Evolutionary conservation across 2,888 invertebrate species (phyloP), one percentile per base, ranked within the genome.

Genomic region (Rutpela maculata): DNA sequence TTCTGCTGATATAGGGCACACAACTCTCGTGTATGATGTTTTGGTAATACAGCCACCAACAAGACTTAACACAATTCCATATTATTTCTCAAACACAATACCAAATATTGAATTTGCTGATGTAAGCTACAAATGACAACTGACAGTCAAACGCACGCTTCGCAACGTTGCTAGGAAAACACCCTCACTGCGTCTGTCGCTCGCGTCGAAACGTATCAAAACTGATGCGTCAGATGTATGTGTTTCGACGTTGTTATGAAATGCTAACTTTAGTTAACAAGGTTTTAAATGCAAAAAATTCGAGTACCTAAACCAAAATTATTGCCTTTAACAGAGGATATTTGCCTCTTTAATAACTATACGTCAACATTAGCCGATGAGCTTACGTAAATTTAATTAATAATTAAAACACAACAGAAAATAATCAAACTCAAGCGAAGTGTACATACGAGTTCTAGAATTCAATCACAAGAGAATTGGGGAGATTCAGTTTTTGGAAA

Each of bases 351-450:
- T 15, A 60, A 60, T 60, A 60, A 60, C 11, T 60, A 60, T 26
- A 60, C 60, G 3, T 60, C 60, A 26, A 26, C 60, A 4, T 12
- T 68, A 56, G 68, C 68, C 17, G 22, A 10, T 10, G 56, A 55
- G 68, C 55, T 9, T 68, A 55, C 22, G 56, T 56, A 18, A 55
- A 55, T 15, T 19, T 68, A 55, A 19, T 50, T 15, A 55, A 68
- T 15, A 15, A 68, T 68, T 12, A 12, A 15, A 26, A 69, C n/a
- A 69, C 22, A n/a, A 26, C 10, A 18, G 11, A 55, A 11, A 66
- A 59, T 50, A 66, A 75, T 92, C 60, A 60, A 35, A 66, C 56
- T 67, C 63, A 69, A 22, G 55, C 66, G 0, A 65, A 76, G 75
- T 80, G 73, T 74, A 74, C 76, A 9, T 78, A 78, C 31, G 72